Percentiles rank a stretch among this genome's conserved stretches.
Evolutionary conservation across 2,113 vertebrate species (phyloP).

Genomic region (Cepphus grylle): DNA sequence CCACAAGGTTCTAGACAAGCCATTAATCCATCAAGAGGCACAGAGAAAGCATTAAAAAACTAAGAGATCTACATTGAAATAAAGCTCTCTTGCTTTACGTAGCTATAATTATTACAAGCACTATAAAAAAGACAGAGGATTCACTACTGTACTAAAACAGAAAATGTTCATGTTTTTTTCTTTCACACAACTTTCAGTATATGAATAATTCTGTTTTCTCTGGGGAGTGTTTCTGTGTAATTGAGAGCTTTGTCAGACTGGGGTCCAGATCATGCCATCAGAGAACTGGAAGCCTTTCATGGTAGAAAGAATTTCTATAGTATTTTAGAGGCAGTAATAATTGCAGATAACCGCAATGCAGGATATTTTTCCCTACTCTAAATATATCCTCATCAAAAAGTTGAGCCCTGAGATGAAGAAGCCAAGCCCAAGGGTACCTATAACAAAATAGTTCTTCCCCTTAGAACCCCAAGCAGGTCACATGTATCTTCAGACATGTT

Average conservation of each 20-base stretch:
- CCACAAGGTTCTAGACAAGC: background rate
- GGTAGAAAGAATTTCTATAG: background rate
- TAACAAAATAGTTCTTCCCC: background rate
- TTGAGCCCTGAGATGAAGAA: background rate
- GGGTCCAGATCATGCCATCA: background rate
- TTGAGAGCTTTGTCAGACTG: background rate
- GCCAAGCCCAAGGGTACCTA: background rate
- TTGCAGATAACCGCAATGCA: background rate
- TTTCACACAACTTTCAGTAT: background rate
- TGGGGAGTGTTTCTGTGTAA: background rate
- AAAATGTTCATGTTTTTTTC: background rate
- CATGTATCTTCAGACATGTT: rapidly evolving
- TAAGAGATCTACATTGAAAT: background rate
- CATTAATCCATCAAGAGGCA: background rate
- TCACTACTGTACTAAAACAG: background rate
- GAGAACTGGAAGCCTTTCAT: background rate
- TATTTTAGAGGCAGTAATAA: background rate
- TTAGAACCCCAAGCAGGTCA: background rate
- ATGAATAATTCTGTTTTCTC: background rate
- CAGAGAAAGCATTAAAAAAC: background rate
- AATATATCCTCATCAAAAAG: background rate
- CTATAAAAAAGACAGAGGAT: background rate
- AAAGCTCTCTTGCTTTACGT: background rate
- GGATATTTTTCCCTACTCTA: background rate
- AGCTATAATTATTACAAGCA: background rate